Evolutionary conservation across 2,888 invertebrate species (phyloP), one percentile per base, ranked within the genome.

Genomic region (Subacronicta megacephala): DNA sequence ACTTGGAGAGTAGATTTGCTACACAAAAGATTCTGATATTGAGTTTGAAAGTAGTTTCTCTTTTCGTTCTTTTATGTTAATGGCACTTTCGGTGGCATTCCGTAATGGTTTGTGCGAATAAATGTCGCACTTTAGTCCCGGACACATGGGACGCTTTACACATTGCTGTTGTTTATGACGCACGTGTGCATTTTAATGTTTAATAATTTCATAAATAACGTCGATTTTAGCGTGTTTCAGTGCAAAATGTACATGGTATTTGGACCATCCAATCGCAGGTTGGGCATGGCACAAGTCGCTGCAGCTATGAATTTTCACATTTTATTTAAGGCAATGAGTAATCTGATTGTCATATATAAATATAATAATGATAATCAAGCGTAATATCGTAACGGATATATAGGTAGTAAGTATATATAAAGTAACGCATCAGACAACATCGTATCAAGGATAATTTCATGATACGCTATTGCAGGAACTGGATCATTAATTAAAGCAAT

Each of bases 21-120:
- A 90, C 89, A 93, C 92, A 93, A 94, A 93, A 93, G 92, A 91
- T 89, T 89, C 88, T 87, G 90, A 92, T 93, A 93, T 93, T 93
- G 90, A 92, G 92, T 92, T 92, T 88, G 89, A 88, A 91, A 93
- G 90, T 92, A 92, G 92, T 93, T 93, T 92, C 88, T 89, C 88
- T 89, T 87, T 89, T 83, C 83, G 78, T 87, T 88, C 89, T 81
- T 89, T 90, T 91, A 91, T 91, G 91, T 91, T 92, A 92, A 93
- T 93, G 88, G 92, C 84, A 87, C 86, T 91, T 92, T 90, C 84
- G 81, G 88, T 81, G 82, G 86, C 85, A 84, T 80, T 83, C 78
- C 75, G 89, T 92, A 92, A 92, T 92, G 88, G 90, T 80, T 80
- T 80, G 82, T 75, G 83, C 86, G 85, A 87, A 91, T 90, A 90